Base-by-base conservation (phyloP, 2,113 vertebrate genomes). In the Papio anubis region DNA sequence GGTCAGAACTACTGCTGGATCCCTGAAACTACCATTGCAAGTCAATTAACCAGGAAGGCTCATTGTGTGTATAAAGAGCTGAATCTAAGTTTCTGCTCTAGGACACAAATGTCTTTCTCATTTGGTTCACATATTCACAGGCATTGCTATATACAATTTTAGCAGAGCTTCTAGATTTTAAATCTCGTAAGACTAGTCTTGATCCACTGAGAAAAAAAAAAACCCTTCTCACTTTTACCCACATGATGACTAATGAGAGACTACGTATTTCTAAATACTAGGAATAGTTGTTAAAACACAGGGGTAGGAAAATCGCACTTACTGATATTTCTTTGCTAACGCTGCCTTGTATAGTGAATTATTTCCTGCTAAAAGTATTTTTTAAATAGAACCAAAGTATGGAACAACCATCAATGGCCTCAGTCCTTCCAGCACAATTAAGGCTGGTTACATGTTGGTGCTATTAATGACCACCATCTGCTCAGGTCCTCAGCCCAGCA, bases 401-500 rank as follows among this genome's bases (percentile, higher is more conserved):
- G 18, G 88, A 55, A 70, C 0, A 32, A 83, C 30, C 94, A 90
- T 17, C 90, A 82, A n/a, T 57, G 88, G 94, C 83, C 88, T 97
- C 93, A 43, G 96, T 81, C 94, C 75, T 97, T 93, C 79, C 59
- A 50, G 52, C 61, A 38, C 81, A 92, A 95, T 96, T 85, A 94
- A 93, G 93, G 43, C 43, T 40, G 94, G 95, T 95, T 17, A 64
- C 87, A 83, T 17, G 55, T 89, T 94, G 97, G 96, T 92, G 93
- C 85, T 89, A 94, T 87, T 93, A 95, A 98, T 96, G 98, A 88
- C 88, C 80, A 89, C 98, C 98, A 98, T 98, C 98, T 98, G 98
- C 92, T 98, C 86, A 66, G 50, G 96, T 52, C 55, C 97, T 64
- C 0, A 35, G 82, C 94, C 94, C 78, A 6, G 40, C 57, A 89